Evolutionary conservation across 2,113 vertebrate genomes (phyloP).

Genomic region (Rhinoptilus africanus): DNA sequence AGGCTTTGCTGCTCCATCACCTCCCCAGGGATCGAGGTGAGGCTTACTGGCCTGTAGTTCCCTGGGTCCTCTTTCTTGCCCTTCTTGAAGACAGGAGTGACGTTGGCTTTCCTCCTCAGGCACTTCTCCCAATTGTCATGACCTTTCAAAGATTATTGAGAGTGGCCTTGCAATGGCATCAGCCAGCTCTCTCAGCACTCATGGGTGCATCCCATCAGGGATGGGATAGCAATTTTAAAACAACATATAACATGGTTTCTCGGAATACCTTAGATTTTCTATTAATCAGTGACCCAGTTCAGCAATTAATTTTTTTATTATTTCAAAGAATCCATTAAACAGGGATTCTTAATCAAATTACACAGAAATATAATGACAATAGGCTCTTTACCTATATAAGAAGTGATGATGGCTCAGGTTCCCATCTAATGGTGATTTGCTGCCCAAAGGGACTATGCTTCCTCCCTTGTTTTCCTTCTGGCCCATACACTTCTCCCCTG

Average conservation of each 20-base stretch:
- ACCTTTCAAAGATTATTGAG: too few relatives aligned
- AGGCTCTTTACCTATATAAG: not conserved
- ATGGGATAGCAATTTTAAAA: not conserved
- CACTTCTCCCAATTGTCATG: not conserved
- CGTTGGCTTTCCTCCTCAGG: not conserved
- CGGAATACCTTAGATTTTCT: not conserved
- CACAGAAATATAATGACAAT: not conserved
- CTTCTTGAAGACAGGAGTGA: not conserved
- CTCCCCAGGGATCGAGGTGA: not conserved
- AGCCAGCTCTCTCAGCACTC: not conserved
- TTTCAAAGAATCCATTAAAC: not conserved
- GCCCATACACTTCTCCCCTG: not conserved
- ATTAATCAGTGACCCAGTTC: not conserved
- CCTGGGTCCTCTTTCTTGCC: not conserved
- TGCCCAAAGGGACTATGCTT: not conserved
- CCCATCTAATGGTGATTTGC: not conserved
- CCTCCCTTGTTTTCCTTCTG: not conserved
- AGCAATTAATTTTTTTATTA: not conserved
- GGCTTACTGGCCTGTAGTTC: not conserved
- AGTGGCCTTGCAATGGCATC: not conserved
- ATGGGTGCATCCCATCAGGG: not conserved
- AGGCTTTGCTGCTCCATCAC: not conserved
- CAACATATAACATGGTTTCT: not conserved
- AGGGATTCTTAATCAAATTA: not conserved
- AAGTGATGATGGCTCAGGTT: not conserved